Conservation (phyloP, 1,140 invertebrate species). For the Drosophila pseudoananassae region DNA sequence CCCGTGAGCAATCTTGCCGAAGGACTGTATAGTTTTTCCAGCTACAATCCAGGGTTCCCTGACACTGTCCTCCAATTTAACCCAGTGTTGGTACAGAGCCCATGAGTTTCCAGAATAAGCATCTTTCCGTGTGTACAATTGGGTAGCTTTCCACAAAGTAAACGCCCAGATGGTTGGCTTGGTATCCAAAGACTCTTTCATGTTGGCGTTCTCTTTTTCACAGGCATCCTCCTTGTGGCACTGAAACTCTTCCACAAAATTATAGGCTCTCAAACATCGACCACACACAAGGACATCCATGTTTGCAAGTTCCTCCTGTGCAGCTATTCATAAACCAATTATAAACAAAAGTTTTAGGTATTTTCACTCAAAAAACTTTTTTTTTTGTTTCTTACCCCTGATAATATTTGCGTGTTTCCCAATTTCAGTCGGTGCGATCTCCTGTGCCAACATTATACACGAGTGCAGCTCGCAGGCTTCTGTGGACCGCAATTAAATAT, state of each 20-base stretch:
- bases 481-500: conserved; percentile 21
- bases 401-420: conserved; percentile 88
- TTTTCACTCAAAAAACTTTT: not conserved
- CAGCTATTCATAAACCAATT: conserved; percentile 82
- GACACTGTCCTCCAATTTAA: conserved; percentile 89
- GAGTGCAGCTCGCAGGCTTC: conserved; percentile 46
- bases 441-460: conserved; percentile 79
- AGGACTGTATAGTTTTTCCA: conserved; percentile 89
- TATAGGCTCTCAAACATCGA: conserved; percentile 90
- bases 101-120: conserved; percentile 87
- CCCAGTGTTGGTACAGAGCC: conserved; percentile 93
- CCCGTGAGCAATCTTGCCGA: conserved; percentile 86
- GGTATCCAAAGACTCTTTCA: conserved; percentile 87
- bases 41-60: conserved; percentile 91
- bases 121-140: conserved; percentile 85
- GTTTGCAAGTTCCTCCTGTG: conserved; percentile 89
- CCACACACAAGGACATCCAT: conserved; percentile 92
- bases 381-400: conserved; percentile 85
- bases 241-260: conserved; percentile 91
- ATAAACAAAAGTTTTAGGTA: not conserved
- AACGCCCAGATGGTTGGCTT: conserved; percentile 94
- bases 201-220: conserved; percentile 85
- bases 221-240: conserved; percentile 89
- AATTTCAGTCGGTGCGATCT: conserved; percentile 87
- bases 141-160: conserved; percentile 90